Evolutionary conservation across 2,113 vertebrate species (phyloP).

Genomic region (human): GRCh38 chr2:204477501-204478000

Average conservation of each 20-base stretch:
- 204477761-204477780: not conserved
- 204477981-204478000: not conserved
- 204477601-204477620: not conserved
- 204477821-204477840: not conserved
- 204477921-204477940: not conserved
- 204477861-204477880: not conserved
- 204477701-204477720: not conserved
- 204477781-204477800: not conserved
- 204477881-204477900: not conserved
- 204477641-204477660: not conserved
- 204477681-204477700: not conserved
- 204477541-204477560: constrained; percentile 30
- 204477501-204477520: not conserved
- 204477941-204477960: not conserved
- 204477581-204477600: not conserved
- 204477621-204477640: not conserved
- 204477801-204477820: not conserved
- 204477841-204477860: not conserved
- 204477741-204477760: not conserved
- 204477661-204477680: not conserved
- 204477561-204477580: not conserved
- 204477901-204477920: not conserved
- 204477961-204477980: not conserved
- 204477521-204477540: not conserved
- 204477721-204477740: not conserved